Base-by-base conservation (phyloP, 2,797 vertebrate species). In the Gadopsis bispinosus region DNA sequence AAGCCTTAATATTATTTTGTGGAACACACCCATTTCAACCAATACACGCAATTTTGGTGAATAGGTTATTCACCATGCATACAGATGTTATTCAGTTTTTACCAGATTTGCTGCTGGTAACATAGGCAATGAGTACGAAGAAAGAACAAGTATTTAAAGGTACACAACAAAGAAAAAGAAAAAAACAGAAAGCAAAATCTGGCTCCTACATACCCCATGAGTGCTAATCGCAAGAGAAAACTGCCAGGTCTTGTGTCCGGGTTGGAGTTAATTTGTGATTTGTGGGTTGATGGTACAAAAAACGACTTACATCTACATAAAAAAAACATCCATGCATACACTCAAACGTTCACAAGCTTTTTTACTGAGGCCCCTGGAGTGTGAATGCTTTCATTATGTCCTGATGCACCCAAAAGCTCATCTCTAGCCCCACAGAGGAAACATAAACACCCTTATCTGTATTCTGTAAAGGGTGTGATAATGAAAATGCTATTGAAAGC, bases 391-490 rank as follows among this genome's bases (percentile, higher is more conserved):
- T 59, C 58, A 72, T 37, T 62, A 55, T 64, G 37, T 71, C 53
- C 67, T 9, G 60, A 66, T 67, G 41, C 41, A 66, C 17, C 50
- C 62, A 66, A 85, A 87, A 73, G 58, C 55, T 71, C 37, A 58
- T 56, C 19, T 59, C 72, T 7, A 62, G 68, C 67, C 48, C 37
- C 69, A 69, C 29, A 59, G 56, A 81, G 69, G 73, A 82, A 79
- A 79, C 53, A 87, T 54, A 68, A 86, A 84, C 60, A 62, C 5
- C n/a, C 64, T 75, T 79, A 75, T 81, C 69, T 84, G 66, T 9
- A 75, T 66, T 73, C 54, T 79, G 63, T 78, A 67, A 67, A 82
- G 47, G 35, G 47, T 64, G 41, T 48, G 65, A 81, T 86, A 73
- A 86, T 84, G 39, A 79, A 83, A 81, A 60, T 5, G 20, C 45